phyloP scores from a whole-genome alignment of 1,140 invertebrate genomes.

The Anagrus nilaparvatae region DNA sequence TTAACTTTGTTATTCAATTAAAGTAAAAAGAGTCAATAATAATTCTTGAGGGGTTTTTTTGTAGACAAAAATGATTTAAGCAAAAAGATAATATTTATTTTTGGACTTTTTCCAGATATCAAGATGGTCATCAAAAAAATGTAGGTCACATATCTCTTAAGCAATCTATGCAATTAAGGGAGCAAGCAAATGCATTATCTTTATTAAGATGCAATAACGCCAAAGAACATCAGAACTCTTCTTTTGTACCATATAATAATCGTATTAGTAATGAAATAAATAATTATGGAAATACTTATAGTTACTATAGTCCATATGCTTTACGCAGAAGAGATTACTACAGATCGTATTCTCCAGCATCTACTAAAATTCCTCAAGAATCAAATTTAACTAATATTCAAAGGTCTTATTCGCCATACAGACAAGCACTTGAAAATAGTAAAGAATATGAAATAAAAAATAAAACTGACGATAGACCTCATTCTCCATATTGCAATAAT shows the following conservation, averaged over 20 bases:
- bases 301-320: conserved; percentile 38
- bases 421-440: conserved; percentile 23
- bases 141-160: conserved; percentile 35
- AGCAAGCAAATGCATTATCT: conserved; percentile 27
- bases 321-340: conserved; percentile 30
- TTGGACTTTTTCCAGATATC: no score
- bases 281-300: no score
- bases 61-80: no score
- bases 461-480: not conserved
- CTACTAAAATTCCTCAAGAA: conserved; percentile 6
- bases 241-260: conserved; percentile 28
- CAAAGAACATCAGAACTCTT: conserved; percentile 28
- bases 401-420: conserved; percentile 24
- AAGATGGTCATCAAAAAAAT: no score
- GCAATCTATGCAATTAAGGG: conserved; percentile 30
- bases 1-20: no score
- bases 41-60: no score
- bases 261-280: no score
- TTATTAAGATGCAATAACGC: conserved; percentile 25
- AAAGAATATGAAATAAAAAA: conserved; percentile 15
- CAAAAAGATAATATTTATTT: no score
- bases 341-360: conserved; percentile 31
- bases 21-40: no score
- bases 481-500: conserved; percentile 8
- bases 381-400: conserved; percentile 5